Base-by-base conservation (phyloP, 2,113 vertebrate genomes). In the Pseudois nayaur region DNA sequence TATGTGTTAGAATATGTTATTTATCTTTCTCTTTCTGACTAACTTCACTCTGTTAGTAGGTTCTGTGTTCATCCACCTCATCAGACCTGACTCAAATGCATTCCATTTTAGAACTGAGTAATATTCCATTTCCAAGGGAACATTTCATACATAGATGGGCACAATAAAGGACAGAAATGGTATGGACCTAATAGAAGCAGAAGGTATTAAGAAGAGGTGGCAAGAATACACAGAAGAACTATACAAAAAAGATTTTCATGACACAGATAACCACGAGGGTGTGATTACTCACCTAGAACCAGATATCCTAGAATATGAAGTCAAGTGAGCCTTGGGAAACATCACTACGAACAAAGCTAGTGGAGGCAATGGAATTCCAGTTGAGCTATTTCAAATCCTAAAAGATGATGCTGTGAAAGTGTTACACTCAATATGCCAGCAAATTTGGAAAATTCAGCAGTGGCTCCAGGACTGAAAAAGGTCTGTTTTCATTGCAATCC, bases 321-420 rank as follows among this genome's bases (percentile, higher is more conserved):
- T 71, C 9, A 40, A 6, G 19, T 23, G 19, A 40, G 2, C n/a
- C 67, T 71, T 40, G 40, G 19, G 19, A 71, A 71, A 71, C 19
- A 71, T 40, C 10, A 40, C 67, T 40, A 40, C 0, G 0, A 71
- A 71, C n/a, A 71, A 71, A 71, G n/a, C 19, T 71, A 71, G 36
- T 2, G 10, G 19, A 71, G 19, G 19, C 17, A 3, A 71, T 40
- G n/a, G n/a, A 40, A 71, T 40, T 71, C n/a, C 67, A 71, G n/a
- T 12, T 71, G 67, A 71, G n/a, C 5, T 40, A 23, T 40, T 71
- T 71, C n/a, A 71, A 23, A 71, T 40, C n/a, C 67, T 71, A 6
- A 71, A 71, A 71, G 67, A 40, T 71, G 67, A 71, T 71, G n/a
- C 3, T 71, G n/a, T 40, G 5, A 71, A 23, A 40, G 9, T 71